Conservation (phyloP, 2,888 invertebrate genomes). For the Bursaphelenchus okinawaensis region DNA sequence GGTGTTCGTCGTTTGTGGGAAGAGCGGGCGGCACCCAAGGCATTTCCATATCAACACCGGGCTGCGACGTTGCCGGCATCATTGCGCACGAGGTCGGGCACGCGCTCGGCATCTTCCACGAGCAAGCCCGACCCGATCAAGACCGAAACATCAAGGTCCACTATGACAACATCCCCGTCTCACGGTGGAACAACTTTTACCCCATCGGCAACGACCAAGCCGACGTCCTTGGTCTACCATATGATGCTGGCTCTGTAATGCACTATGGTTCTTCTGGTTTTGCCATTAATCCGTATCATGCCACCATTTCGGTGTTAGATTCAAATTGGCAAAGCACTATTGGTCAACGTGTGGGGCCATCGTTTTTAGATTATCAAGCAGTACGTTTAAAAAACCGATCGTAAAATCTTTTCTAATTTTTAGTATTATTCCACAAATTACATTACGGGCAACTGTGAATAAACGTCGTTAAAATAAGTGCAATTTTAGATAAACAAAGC, state of each 20-base stretch:
- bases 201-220: slow-evolving; percentile 46
- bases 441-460: too few species aligned
- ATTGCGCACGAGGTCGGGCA: slow-evolving; percentile 55
- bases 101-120: slow-evolving; percentile 47
- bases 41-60: slow-evolving; percentile 54
- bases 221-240: slow-evolving; percentile 48
- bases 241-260: slow-evolving; percentile 53
- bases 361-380: slow-evolving; percentile 53
- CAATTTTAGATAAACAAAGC: slow-evolving; percentile 47
- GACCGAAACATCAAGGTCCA: slow-evolving; percentile 46
- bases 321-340: slow-evolving; percentile 44
- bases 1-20: slow-evolving; percentile 56
- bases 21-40: slow-evolving; percentile 54
- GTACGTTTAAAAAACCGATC: slow-evolving; percentile 28
- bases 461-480: neutral
- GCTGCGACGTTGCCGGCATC: slow-evolving; percentile 55
- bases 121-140: slow-evolving; percentile 54
- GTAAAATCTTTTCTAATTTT: too few species aligned
- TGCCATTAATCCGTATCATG: slow-evolving; percentile 48
- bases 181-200: slow-evolving; percentile 56
- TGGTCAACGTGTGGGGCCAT: slow-evolving; percentile 53
- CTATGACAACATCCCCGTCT: slow-evolving; percentile 50
- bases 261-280: slow-evolving; percentile 56
- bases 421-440: too few species aligned
- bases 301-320: slow-evolving; percentile 51